Evolutionary conservation across 2,113 vertebrate genomes (phyloP), one percentile per base, ranked within the genome.

Genomic region (Limnothrissa miodon): DNA sequence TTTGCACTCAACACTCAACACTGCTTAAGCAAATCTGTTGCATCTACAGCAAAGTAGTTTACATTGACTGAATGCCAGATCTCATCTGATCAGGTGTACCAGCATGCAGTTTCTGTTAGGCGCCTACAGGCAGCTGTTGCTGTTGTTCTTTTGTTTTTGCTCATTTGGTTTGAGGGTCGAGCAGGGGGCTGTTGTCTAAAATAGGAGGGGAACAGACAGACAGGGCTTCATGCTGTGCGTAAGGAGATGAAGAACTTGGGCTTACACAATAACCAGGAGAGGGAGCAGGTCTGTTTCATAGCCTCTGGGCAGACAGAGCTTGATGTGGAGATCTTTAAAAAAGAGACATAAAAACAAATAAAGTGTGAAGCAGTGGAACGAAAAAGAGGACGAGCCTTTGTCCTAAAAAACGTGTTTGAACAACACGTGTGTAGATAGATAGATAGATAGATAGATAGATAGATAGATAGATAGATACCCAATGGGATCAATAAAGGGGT

Each of bases 211-310:
- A 74, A 33, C 33, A 74, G 11, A 74, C 66, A 39, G 66, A 4
- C 42, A 6, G 42, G 42, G 42, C 42, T 13, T 66, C 29, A 70
- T 70, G 29, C 9, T 8, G 62, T 70, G 62, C 25, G 10, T 33
- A 36, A 15, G 29, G 66, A 74, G 66, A 36, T 29, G 29, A 15
- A 33, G 29, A 8, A 13, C 33, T 74, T 42, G 42, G 66, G 86
- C 95, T 94, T 92, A 96, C 95, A 96, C 91, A 83, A 95, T 92
- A 85, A 96, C 44, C 74, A 96, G 92, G 29, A 96, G 92, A 11
- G 95, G 95, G 82, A 92, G 92, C 66, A 94, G 88, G 88, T 91
- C 92, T 84, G 91, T 89, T 87, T 95, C 93, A 11, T 94, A 94
- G 29, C 92, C 92, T 81, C 88, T 91, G 80, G 95, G 95, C 62